phyloP scores from a whole-genome alignment of 2,888 invertebrate species.

The Nomada hirtipes region DNA sequence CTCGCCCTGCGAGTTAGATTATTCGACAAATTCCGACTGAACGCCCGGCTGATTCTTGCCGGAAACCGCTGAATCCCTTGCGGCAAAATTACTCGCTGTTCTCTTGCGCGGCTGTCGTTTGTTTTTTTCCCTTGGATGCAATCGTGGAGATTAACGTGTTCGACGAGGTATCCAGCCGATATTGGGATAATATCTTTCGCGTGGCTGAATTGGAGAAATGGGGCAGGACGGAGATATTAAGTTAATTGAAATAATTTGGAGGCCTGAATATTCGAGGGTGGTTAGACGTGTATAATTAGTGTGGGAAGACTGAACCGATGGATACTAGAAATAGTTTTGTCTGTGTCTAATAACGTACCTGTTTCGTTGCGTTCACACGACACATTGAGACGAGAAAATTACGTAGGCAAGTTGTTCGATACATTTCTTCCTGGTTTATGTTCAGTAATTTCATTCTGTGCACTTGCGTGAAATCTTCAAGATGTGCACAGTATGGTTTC shows the following conservation, averaged over 20 bases:
- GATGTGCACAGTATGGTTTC: too few relatives aligned
- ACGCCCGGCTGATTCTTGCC: conserved; percentile 50
- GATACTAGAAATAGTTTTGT: background rate
- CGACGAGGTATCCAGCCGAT: background rate
- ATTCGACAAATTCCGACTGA: conserved; percentile 51
- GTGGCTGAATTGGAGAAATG: background rate
- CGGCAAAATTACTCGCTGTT: conserved; percentile 3
- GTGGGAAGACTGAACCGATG: background rate
- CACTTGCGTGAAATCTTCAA: too few relatives aligned
- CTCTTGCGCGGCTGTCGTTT: background rate
- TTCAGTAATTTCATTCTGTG: too few relatives aligned
- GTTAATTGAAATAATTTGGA: background rate
- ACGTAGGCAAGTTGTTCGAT: too few relatives aligned
- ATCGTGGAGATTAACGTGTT: background rate
- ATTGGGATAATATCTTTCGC: background rate
- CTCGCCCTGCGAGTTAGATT: conserved; percentile 54
- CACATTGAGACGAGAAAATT: too few relatives aligned
- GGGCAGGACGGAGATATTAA: too few relatives aligned
- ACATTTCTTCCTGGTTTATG: too few relatives aligned
- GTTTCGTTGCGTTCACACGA: background rate
- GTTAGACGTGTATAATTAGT: background rate
- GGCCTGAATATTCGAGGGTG: background rate
- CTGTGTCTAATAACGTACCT: background rate
- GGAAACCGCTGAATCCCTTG: conserved; percentile 9
- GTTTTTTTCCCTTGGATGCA: background rate